phyloP scores from a whole-genome alignment of 2,888 invertebrate genomes.

The Rhagium mordax region DNA sequence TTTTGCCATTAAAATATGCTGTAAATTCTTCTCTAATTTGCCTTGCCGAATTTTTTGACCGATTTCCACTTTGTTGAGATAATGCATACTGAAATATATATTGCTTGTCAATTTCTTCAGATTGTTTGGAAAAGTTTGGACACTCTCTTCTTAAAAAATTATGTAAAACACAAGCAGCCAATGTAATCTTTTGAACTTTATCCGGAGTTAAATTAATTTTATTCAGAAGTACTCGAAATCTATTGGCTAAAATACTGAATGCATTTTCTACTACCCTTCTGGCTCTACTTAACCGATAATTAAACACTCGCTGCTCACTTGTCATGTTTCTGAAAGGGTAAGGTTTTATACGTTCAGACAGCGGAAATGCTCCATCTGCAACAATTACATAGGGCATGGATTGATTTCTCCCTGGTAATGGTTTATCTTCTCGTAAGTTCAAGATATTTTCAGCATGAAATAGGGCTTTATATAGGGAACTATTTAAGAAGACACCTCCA shows the following conservation, averaged over 20 bases:
- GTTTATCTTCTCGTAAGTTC: constrained; percentile 46
- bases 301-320: constrained; percentile 1
- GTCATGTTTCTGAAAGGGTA: constrained; percentile 6
- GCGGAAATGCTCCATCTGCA: background rate
- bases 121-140: too few relatives aligned
- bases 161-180: background rate
- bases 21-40: too few relatives aligned
- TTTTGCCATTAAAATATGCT: too few relatives aligned
- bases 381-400: constrained; percentile 51
- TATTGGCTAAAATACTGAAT: constrained; percentile 1
- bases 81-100: too few relatives aligned
- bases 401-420: constrained; percentile 40
- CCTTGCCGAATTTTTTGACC: too few relatives aligned
- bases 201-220: background rate
- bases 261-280: constrained; percentile 19
- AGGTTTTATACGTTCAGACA: background rate
- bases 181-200: background rate
- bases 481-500: constrained; percentile 50
- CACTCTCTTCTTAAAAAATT: background rate
- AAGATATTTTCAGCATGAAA: constrained; percentile 39
- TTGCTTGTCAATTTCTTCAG: too few relatives aligned
- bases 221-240: constrained; percentile 12
- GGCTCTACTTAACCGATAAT: constrained; percentile 15
- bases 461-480: too few relatives aligned
- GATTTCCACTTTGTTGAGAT: too few relatives aligned